These are phyloP conservation scores for Bergia puertoricense DNA, from an alignment of 92 coral and sea anemone genomes.

Conservation along the genomic window DNA sequence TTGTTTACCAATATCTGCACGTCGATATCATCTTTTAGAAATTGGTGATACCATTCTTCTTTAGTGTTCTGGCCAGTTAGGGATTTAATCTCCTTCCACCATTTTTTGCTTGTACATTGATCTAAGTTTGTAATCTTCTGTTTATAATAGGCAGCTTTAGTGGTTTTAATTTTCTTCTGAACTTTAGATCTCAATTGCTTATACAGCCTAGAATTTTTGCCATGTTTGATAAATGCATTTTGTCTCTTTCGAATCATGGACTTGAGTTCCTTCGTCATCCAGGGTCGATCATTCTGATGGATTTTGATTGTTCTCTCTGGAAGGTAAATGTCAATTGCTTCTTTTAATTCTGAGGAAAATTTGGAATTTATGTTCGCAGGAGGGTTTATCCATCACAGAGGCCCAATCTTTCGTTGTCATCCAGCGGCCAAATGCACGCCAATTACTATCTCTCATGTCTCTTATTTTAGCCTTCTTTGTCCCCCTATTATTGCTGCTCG, in stretches of 20 bases:
- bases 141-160: constrained; percentile 20
- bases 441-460: constrained; percentile 16
- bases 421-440: constrained; percentile 23
- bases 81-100: constrained; percentile 50
- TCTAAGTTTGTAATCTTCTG: constrained; percentile 13
- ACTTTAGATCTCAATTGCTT: constrained; percentile 25
- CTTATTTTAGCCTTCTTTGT: constrained; percentile 11
- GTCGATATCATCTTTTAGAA: constrained; percentile 12
- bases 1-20: constrained; percentile 3
- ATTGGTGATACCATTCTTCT: constrained; percentile 41
- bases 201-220: background rate
- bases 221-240: no score
- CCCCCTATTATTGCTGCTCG: no score
- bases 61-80: constrained; percentile 31
- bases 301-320: constrained; percentile 9
- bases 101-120: constrained; percentile 22
- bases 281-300: constrained; percentile 20
- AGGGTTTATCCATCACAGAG: no score
- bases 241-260: no score
- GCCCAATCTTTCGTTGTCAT: no score
- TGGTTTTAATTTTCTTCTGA: constrained; percentile 29
- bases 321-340: background rate
- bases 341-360: background rate
- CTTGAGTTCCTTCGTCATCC: no score
- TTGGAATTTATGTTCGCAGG: no score